Evolutionary conservation across 92 coral and sea anemone species (phyloP), one percentile per base, ranked within the genome.

Genomic region (Diadumene lineata): DNA sequence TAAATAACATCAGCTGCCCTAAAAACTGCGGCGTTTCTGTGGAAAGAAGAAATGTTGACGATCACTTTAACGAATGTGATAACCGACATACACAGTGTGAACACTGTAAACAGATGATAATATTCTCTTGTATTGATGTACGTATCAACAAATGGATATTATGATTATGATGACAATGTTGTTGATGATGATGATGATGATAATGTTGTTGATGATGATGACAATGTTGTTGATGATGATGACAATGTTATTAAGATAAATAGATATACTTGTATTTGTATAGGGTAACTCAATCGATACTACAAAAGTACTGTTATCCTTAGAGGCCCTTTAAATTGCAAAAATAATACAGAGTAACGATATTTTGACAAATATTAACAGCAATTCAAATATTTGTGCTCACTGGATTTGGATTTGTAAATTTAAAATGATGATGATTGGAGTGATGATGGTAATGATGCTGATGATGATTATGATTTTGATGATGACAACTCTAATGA

Each of bases 11-110:
- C 1, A 69, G 82, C 60, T 94, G 98, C 26, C 98, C 98, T 15
- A 84, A 94, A 71, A 81, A 82, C 34, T 94, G 98, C 70, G 98
- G 98, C 10, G 85, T 34, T 30, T 80, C 84, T 11, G 62, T 92
- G 1, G 90, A 89, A 56, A 85, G 97, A 60, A 65, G 97, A 38
- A 78, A 80, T 30, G 70, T 84, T 11, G 80, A 88, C 22, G 92
- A 80, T 2, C 98, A 94, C 73, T 83, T 80, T 64, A 77, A 61
- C 8, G 97, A 86, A 72, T 94, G 98, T 23, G 79, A 62, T 16
- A 83, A 83, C 78, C 91, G 98, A 10, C 58, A 86, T 72, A 86
- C 86, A 23, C 57, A 88, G 1, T 94, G 98, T 32, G 68, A 68
- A 34, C 90, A 92, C 78, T 94, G 98, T 61, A 82, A 79, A 60